phyloP scores from a whole-genome alignment of 2,888 invertebrate genomes.

The Venusia cambrica region DNA sequence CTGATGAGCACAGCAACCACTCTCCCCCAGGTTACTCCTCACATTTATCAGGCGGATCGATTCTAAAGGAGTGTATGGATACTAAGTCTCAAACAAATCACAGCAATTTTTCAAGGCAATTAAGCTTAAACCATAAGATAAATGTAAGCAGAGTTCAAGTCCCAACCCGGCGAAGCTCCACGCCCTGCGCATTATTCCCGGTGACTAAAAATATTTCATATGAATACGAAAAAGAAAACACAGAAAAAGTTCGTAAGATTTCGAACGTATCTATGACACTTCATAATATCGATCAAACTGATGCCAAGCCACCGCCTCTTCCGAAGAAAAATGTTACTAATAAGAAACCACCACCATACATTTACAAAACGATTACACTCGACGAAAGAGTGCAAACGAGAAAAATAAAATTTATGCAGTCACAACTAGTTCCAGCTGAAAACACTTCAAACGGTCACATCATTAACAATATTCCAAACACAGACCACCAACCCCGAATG shows the following conservation, averaged over 20 bases:
- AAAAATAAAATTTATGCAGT: constrained; percentile 73
- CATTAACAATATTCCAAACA: constrained; percentile 42
- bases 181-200: constrained; percentile 72
- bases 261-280: constrained; percentile 37
- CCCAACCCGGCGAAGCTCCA: constrained; percentile 69
- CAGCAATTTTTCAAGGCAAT: constrained; percentile 64
- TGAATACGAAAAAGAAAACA: constrained; percentile 57
- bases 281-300: constrained; percentile 53
- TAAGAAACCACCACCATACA: constrained; percentile 62
- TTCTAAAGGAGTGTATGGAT: constrained; percentile 46
- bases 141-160: constrained; percentile 65
- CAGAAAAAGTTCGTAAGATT: constrained; percentile 43
- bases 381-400: constrained; percentile 75
- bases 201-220: constrained; percentile 56
- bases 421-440: constrained; percentile 63
- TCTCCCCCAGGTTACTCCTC: constrained; percentile 78
- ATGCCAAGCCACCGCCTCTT: constrained; percentile 69
- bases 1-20: constrained; percentile 77
- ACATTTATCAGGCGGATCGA: constrained; percentile 58
- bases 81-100: constrained; percentile 51
- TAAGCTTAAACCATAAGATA: constrained; percentile 70
- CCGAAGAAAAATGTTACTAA: constrained; percentile 69
- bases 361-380: constrained; percentile 71
- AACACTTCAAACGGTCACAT: constrained; percentile 53
- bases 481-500: constrained; percentile 52